Percentiles rank a stretch among this genome's conserved stretches.
phyloP scores from a whole-genome alignment of 2,888 invertebrate genomes.

The Deroplatys truncata region DNA sequence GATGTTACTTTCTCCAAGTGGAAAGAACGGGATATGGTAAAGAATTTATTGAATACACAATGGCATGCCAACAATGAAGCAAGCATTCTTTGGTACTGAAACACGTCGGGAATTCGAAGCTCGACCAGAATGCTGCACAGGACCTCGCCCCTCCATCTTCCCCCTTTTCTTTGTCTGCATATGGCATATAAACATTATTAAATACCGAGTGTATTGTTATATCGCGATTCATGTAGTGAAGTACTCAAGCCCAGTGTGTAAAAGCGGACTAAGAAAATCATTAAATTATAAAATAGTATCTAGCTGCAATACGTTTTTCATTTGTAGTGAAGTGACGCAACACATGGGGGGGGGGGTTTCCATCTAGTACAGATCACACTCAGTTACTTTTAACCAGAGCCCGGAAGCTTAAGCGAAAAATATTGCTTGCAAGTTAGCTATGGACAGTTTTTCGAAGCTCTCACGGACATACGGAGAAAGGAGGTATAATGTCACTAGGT shows the following conservation, averaged over 20 bases:
- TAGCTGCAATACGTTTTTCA: too few relatives aligned
- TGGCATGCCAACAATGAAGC: not conserved
- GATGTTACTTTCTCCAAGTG: not conserved
- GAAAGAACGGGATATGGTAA: constrained; percentile 8
- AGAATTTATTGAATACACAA: constrained; percentile 14
- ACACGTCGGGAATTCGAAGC: constrained; percentile 11
- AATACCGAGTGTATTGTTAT: not conserved
- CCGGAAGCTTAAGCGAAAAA: too few relatives aligned
- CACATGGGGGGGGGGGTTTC: too few relatives aligned
- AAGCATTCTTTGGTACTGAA: constrained; percentile 10
- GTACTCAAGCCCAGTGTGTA: not conserved
- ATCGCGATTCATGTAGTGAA: not conserved
- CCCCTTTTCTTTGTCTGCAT: not conserved
- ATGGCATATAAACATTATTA: constrained; percentile 1
- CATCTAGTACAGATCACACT: too few relatives aligned
- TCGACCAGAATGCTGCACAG: constrained; percentile 16
- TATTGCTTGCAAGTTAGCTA: too few relatives aligned
- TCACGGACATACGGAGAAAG: too few relatives aligned
- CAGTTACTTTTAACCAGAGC: too few relatives aligned
- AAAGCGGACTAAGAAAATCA: not conserved
- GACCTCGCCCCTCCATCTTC: not conserved
- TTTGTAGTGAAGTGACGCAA: too few relatives aligned
- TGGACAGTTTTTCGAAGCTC: too few relatives aligned
- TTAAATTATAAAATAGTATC: too few relatives aligned
- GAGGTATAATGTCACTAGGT: too few relatives aligned